Evolutionary conservation across 2,888 invertebrate genomes (phyloP).

Genomic region (Chironomus tentans): DNA sequence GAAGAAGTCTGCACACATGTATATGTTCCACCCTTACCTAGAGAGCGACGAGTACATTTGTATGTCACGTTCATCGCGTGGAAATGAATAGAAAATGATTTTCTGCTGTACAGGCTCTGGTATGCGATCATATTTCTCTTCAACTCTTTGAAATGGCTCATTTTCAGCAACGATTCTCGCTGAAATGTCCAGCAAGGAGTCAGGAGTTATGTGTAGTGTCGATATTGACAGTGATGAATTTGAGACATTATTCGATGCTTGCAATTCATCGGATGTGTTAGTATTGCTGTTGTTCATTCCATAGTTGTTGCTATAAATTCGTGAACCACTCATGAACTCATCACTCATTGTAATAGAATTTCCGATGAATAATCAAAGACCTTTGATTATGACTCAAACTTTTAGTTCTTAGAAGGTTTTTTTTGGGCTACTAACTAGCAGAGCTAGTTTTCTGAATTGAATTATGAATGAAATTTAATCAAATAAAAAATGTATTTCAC

Average conservation of each 20-base stretch:
- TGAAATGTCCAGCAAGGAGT: conserved; percentile 70
- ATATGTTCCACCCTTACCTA: conserved; percentile 31
- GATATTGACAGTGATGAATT: background rate
- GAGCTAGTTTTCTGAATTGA: background rate
- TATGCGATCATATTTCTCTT: conserved; percentile 77
- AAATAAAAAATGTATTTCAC: background rate
- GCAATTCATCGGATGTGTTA: background rate
- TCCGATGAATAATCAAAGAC: background rate
- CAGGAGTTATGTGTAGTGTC: conserved; percentile 43
- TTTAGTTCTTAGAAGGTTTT: background rate
- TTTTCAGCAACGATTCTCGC: conserved; percentile 76
- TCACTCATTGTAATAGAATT: conserved; percentile 17
- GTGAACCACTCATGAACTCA: conserved; percentile 16
- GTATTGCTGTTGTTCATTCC: background rate
- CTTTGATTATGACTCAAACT: conserved; percentile 3
- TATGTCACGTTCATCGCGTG: conserved; percentile 77
- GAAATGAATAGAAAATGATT: conserved; percentile 84
- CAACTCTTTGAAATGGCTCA: conserved; percentile 77
- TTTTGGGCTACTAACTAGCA: background rate
- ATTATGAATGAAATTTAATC: background rate
- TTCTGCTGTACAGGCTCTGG: conserved; percentile 81
- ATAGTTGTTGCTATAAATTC: background rate
- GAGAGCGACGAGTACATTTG: conserved; percentile 80
- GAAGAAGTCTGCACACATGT: background rate
- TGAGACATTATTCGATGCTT: background rate